Percentiles rank a stretch among this genome's conserved stretches.
Conservation (phyloP, 2,797 vertebrate genomes). For the Pangasius krempfi region DNA sequence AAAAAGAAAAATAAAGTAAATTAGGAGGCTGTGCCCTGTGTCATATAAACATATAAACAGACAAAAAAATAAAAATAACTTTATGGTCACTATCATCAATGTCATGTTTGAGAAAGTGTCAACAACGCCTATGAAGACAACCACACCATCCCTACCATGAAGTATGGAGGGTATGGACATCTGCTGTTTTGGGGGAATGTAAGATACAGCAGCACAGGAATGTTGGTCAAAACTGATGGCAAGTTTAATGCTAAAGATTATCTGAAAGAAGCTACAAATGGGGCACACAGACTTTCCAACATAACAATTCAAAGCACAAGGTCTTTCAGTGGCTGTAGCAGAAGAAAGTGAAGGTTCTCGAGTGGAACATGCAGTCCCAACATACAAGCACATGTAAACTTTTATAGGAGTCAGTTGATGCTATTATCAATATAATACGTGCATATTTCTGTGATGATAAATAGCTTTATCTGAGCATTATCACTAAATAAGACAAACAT, state of each 20-base stretch:
- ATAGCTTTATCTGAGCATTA: not conserved
- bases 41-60: too few species aligned
- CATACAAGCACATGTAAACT: not conserved
- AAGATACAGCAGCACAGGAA: too few species aligned
- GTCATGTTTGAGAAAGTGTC: too few species aligned
- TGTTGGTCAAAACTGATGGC: too few species aligned
- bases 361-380: not conserved
- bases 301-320: not conserved
- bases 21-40: too few species aligned
- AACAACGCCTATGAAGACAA: too few species aligned
- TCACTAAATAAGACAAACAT: not conserved
- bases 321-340: not conserved
- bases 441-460: not conserved
- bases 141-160: too few species aligned
- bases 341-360: not conserved
- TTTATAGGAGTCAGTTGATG: not conserved
- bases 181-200: too few species aligned
- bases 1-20: too few species aligned
- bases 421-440: not conserved
- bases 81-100: too few species aligned
- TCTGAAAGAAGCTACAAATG: not conserved
- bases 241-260: not conserved
- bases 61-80: too few species aligned
- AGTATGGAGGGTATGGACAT: too few species aligned
- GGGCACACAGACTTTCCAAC: not conserved